Evolutionary conservation across 2,797 vertebrate species (phyloP).

Genomic region (Loris lydekkerianus): DNA sequence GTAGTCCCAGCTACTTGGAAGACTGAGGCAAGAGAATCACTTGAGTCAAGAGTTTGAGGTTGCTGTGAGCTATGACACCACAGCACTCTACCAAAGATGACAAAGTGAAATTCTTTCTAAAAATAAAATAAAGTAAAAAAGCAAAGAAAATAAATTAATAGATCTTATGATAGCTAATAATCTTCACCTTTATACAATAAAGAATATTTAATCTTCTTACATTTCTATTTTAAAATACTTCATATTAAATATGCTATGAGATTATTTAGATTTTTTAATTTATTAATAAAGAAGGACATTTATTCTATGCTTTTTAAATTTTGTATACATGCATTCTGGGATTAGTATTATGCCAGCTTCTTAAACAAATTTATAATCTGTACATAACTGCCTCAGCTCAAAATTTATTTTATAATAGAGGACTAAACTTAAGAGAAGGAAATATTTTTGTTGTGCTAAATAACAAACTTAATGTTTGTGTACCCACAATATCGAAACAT

Average conservation of each 20-base stretch:
- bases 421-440: not conserved
- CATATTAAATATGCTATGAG: not conserved
- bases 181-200: not conserved
- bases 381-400: not conserved
- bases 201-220: not conserved
- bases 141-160: not conserved
- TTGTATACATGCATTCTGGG: not conserved
- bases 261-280: not conserved
- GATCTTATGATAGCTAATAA: not conserved
- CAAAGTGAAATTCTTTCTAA: no score
- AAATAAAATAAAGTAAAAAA: no score
- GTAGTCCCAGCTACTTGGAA: no score
- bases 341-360: not conserved
- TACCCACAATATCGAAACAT: not conserved
- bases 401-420: not conserved
- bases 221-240: not conserved
- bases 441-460: not conserved
- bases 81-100: no score
- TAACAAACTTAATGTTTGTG: not conserved
- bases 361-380: not conserved
- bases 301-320: not conserved
- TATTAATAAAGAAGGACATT: not conserved
- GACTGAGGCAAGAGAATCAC: no score
- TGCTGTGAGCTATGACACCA: no score
- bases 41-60: no score